These are phyloP conservation scores for Hystrix brachyura DNA, from an alignment of 2,113 vertebrate genomes.

Conservation along the genomic window DNA sequence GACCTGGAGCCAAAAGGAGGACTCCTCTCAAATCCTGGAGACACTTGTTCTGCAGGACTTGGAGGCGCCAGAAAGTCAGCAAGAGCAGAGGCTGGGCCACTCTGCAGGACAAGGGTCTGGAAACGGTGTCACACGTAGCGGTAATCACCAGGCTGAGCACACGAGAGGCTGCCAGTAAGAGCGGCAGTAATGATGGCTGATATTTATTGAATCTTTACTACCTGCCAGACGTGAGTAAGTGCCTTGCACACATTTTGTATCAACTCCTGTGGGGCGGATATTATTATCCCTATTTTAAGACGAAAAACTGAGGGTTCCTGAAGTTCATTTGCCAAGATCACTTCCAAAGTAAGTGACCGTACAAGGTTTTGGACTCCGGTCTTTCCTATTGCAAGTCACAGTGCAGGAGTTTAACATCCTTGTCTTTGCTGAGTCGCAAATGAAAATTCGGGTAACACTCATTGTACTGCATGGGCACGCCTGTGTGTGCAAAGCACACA, in stretches of 20 bases:
- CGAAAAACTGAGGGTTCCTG: background rate
- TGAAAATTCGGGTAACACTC: background rate
- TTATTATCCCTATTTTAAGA: background rate
- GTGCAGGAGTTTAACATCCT: background rate
- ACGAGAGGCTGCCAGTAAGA: background rate
- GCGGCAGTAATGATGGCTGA: background rate
- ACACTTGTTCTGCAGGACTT: background rate
- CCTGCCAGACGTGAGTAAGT: background rate
- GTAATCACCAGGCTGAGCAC: background rate
- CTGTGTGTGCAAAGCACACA: no score
- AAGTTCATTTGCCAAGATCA: background rate
- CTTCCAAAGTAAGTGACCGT: background rate
- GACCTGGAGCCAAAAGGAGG: no score
- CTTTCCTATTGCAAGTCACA: background rate
- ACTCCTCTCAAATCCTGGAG: background rate
- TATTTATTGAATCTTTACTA: background rate
- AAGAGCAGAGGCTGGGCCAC: background rate
- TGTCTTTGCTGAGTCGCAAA: background rate
- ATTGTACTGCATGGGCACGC: fast-evolving
- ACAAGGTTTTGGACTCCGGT: background rate
- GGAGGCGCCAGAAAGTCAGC: background rate
- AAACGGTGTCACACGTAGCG: background rate
- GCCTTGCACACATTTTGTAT: background rate
- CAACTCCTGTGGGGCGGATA: background rate
- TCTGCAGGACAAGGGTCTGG: background rate